Evolutionary conservation across 2,113 vertebrate species (phyloP), one percentile per base, ranked within the genome.

Genomic region (Xiphophorus hellerii): DNA sequence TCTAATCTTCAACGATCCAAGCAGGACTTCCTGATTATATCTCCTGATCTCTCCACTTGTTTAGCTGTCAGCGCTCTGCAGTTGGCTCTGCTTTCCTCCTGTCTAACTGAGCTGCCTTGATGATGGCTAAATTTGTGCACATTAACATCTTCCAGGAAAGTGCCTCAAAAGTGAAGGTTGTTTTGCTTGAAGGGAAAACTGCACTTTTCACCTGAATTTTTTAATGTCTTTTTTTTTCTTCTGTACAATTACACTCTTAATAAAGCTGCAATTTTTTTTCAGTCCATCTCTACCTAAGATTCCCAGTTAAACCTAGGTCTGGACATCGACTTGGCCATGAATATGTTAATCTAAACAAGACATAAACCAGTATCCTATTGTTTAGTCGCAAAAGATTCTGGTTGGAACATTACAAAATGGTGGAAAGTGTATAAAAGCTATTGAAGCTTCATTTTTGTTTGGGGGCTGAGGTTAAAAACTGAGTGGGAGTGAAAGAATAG

Each of bases 301-400:
- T 78, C 81, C 74, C 37, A 20, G 78, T 71, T 69, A 67, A 74
- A 78, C 74, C 78, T 25, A 76, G 69, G 54, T 84, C 68, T 76
- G 77, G 77, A 76, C 63, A 72, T 76, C 77, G 66, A 77, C 60
- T 63, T 72, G 60, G 77, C 81, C 76, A 69, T 9, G 7, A 3
- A 58, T 25, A 58, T 2, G 7, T 58, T 58, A 11, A 20, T 37
- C 10, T 37, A 37, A 37, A 33, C 33, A 33, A 51, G 20, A 25
- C 2, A 4, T 17, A 51, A 54, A 54, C 22, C 17, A 54, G 5
- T 22, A 20, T 54, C 20, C 7, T 54, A 25, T 20, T 54, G 17
- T 54, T 54, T 54, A 20, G 48, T 5, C 17, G 5, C 17, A 25
- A 54, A 22, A 8, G 48, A 6, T 54, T 54, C 48, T 54, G 48